Conservation (phyloP, 2,888 invertebrate genomes). For the Cheilosia grossa region DNA sequence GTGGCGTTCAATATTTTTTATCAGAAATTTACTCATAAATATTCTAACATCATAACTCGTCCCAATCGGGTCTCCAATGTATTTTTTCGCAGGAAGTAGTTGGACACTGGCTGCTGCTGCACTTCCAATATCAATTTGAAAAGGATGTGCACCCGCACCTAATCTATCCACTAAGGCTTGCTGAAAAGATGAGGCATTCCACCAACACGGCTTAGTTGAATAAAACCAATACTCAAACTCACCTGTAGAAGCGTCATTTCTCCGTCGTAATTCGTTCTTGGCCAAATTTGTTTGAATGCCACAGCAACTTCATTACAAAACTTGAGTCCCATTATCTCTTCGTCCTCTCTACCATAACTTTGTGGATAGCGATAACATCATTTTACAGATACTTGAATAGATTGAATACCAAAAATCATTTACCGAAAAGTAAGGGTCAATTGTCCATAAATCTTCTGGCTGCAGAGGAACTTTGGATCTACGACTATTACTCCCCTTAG, state of each 20-base stretch:
- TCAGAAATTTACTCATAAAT: slow-evolving; percentile 86
- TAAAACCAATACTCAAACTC: slow-evolving; percentile 65
- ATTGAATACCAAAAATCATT: slow-evolving; percentile 75
- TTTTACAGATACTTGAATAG: background rate
- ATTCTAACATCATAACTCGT: slow-evolving; percentile 93
- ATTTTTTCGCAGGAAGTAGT: slow-evolving; percentile 92
- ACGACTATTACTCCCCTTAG: slow-evolving; percentile 94
- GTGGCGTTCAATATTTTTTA: background rate
- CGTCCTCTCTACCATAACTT: slow-evolving; percentile 96
- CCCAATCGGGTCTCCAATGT: slow-evolving; percentile 93
- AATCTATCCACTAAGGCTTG: slow-evolving; percentile 90
- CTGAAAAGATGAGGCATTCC: slow-evolving; percentile 83
- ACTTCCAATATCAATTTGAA: slow-evolving; percentile 90
- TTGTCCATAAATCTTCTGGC: slow-evolving; percentile 90
- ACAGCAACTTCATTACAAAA: slow-evolving; percentile 98
- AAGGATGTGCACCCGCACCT: slow-evolving; percentile 90
- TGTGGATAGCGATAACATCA: slow-evolving; percentile 77
- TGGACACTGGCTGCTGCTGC: slow-evolving; percentile 93
- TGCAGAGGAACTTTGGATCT: slow-evolving; percentile 87
- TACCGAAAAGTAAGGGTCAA: slow-evolving; percentile 94
- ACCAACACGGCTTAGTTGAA: background rate
- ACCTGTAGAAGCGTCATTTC: slow-evolving; percentile 89
- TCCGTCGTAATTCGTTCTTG: slow-evolving; percentile 85
- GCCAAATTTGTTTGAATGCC: slow-evolving; percentile 92
- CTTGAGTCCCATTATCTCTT: slow-evolving; percentile 97